A percentile compares a stretch with the other conserved stretches of the same genome.
phyloP scores from a whole-genome alignment of 2,797 vertebrate species.

The Sebastes goodei region DNA sequence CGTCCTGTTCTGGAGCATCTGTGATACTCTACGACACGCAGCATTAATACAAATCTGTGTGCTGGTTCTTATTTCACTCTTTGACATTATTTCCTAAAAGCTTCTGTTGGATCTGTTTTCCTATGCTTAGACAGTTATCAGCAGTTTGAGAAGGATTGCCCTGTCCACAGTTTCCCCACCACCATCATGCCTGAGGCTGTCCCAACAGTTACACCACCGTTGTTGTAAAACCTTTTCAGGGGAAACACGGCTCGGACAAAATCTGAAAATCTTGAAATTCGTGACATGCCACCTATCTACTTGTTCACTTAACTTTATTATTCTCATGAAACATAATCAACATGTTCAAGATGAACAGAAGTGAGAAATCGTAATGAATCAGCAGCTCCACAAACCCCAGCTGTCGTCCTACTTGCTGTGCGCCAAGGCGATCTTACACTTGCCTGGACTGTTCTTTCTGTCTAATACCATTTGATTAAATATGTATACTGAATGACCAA shows the following conservation, averaged over 20 bases:
- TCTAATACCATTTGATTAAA: neutral
- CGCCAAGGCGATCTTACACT: neutral
- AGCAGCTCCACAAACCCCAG: constrained; percentile 17
- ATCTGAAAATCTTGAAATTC: neutral
- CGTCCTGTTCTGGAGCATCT: neutral
- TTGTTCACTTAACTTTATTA: neutral
- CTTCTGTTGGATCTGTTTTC: neutral
- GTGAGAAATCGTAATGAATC: constrained; percentile 10
- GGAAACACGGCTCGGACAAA: no score
- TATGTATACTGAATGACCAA: neutral
- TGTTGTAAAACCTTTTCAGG: neutral
- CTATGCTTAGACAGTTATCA: neutral
- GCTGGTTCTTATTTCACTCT: neutral
- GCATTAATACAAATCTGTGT: neutral
- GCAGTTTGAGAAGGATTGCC: neutral
- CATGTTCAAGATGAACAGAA: neutral
- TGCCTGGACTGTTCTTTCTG: neutral
- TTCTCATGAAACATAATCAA: neutral
- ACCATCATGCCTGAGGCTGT: neutral
- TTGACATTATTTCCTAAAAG: neutral
- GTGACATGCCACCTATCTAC: no score
- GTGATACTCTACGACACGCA: neutral
- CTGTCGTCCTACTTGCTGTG: neutral
- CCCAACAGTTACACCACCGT: neutral
- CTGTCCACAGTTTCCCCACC: neutral